Evolutionary conservation across 1,140 invertebrate species (phyloP), one percentile per base, ranked within the genome.

Genomic region (Aphis craccivora): DNA sequence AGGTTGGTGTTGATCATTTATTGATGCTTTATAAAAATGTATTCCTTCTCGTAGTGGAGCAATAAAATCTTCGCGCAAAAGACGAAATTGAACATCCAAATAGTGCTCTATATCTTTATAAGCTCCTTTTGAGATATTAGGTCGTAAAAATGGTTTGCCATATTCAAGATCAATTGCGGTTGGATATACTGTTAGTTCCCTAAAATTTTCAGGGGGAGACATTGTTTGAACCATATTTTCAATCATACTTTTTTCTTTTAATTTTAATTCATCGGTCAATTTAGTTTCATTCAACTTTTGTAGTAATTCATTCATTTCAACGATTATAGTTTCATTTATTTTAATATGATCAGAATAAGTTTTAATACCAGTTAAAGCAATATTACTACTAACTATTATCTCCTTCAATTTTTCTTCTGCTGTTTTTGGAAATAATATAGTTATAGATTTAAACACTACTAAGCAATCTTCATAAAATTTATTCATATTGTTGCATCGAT

Each of bases 51-150:
- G 94, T 60, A 97, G 94, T 6, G 97, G 97, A 2, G 95, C 94
- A 83, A 96, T 95, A 95, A 97, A 97, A 95, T 98, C 98, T 95
- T 98, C 97, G 23, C 97, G 95, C 37, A 98, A 95, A 8, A 98
- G 95, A 25, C 97, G 95, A 94, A 97, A 98, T 94, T 98, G 98
- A 0, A 97, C 96, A 94, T 98, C 97, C 20, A 98, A 95, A 94
- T 98, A 98, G 94, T 98, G 96, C 43, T 97, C 96, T 0, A 96
- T 95, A 94, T 96, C 95, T 14, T 95, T 94, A 95, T 97, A 98
- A 1, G 95, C 94, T 6, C 97, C 97, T 53, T 96, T 94, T 1
- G 96, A 94, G 84, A 96, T 96, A 94, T 97, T 97, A 23, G 96
- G 95, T 7, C 96, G 95, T 23, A 97, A 94, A 95, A 96, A 96